These are phyloP conservation scores for Heliconius hortense DNA, from an alignment of 2,888 invertebrate species.

Conservation along the genomic window DNA sequence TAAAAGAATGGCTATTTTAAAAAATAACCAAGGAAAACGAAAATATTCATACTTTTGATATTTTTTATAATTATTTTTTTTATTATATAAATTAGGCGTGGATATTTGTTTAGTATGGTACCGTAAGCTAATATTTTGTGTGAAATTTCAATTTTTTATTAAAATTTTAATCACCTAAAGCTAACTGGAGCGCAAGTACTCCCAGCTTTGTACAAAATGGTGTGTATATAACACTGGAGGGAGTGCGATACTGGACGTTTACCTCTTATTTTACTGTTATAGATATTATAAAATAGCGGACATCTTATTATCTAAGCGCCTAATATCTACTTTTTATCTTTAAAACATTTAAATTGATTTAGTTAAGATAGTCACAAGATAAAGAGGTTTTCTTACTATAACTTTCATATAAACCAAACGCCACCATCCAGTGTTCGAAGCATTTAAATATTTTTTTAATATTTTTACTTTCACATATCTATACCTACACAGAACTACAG, in stretches of 20 bases:
- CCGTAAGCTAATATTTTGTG: background rate
- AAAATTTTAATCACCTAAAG: constrained; percentile 48
- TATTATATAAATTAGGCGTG: background rate
- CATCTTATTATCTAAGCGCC: constrained; percentile 51
- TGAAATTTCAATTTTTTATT: background rate
- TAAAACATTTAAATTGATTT: constrained; percentile 18
- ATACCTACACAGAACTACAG: background rate
- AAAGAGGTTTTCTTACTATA: constrained; percentile 23
- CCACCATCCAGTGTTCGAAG: constrained; percentile 5
- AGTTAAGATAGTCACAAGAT: constrained; percentile 7
- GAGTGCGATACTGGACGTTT: constrained; percentile 82
- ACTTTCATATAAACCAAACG: background rate
- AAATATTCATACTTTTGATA: too few relatives aligned
- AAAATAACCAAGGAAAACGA: too few relatives aligned
- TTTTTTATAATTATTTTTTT: too few relatives aligned
- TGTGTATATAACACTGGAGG: constrained; percentile 79
- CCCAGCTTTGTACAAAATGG: constrained; percentile 75
- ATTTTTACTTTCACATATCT: background rate
- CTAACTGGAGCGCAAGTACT: constrained; percentile 65
- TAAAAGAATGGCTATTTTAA: background rate
- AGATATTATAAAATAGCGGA: constrained; percentile 32
- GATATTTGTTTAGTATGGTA: background rate
- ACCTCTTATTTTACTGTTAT: constrained; percentile 34
- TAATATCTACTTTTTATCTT: constrained; percentile 10
- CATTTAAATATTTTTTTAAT: background rate